These are phyloP conservation scores for Cephus cinctus DNA, from an alignment of 1,140 invertebrate species.

Conservation along the genomic window DNA sequence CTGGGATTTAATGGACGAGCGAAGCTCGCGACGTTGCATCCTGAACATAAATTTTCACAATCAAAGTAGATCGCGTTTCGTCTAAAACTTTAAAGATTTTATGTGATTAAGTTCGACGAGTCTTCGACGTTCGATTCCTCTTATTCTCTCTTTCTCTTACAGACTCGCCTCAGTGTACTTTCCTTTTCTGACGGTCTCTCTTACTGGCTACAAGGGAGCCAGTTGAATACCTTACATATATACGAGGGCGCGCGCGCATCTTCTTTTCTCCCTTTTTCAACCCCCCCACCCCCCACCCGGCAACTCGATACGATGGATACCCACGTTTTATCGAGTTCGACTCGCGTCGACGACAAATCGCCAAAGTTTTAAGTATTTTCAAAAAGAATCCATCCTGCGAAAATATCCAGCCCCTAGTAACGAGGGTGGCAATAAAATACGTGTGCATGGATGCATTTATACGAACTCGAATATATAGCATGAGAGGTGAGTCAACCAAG, in stretches of 20 bases:
- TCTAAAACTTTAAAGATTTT: conserved; percentile 39
- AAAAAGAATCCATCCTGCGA: conserved; percentile 32
- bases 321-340: conserved; percentile 33
- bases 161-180: not conserved
- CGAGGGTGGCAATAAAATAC: conserved; percentile 39
- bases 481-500: no score
- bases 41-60: conserved; percentile 37
- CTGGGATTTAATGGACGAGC: conserved; percentile 34
- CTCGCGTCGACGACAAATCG: conserved; percentile 33
- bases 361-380: conserved; percentile 44
- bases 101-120: conserved; percentile 35
- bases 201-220: no score
- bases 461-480: conserved; percentile 22
- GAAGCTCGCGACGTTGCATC: conserved; percentile 26
- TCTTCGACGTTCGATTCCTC: conserved; percentile 8
- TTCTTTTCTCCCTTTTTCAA: conserved; percentile 13
- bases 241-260: no score
- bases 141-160: conserved; percentile 1
- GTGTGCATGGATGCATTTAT: conserved; percentile 42
- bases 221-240: no score
- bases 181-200: no score
- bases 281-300: not conserved
- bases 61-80: conserved; percentile 35
- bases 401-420: conserved; percentile 28
- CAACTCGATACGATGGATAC: conserved; percentile 21